Base-by-base conservation (phyloP, 2,888 invertebrate species). In the Sepiola atlantica region DNA sequence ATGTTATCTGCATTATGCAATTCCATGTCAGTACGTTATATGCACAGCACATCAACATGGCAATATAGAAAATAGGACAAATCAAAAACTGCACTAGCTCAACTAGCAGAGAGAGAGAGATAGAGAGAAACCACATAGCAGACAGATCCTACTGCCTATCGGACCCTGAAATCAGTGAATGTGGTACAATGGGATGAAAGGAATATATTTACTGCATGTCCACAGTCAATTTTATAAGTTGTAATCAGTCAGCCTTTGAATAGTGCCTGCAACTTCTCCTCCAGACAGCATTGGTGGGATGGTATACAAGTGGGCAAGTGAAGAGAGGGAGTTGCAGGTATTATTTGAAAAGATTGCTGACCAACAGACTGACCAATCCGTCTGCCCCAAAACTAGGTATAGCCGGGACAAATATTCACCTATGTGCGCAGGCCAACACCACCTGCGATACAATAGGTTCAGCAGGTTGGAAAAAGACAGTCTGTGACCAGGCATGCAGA, bases 401-500 rank as follows among this genome's bases (percentile, higher is more conserved):
- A 92, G 20, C 8, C 28, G 24, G 92, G 92, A n/a, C 92, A 92
- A 55, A 54, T 55, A 55, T 93, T 61, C 93, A 55, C 55, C 93
- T 35, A 93, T 35, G 45, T 45, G 57, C 55, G 57, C 35, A 61
- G 93, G 92, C 57, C 93, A 93, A n/a, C 93, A 93, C 55, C 57
- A 93, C 93, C 61, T 61, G 55, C 57, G 93, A 93, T 57, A 93
- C 93, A 93, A 57, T 57, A 93, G 93, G 54, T 93, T 92, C 92
- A 77, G 77, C 35, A 55, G 93, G 93, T 61, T 93, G 93, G 93
- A 57, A 93, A 92, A 24, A 92, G 92, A 92, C 92, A 92, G 92
- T 92, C 92, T 92, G 92, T 93, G 93, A 61, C 93, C 93, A 55
- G 55, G 57, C 93, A 93, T 93, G 61, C 93, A 92, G 92, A 93